A percentile compares a stretch with the other conserved stretches of the same genome.
These are phyloP conservation scores for Pseudomyrmex pallidus DNA, from an alignment of 1,140 invertebrate species.

Conservation along the genomic window DNA sequence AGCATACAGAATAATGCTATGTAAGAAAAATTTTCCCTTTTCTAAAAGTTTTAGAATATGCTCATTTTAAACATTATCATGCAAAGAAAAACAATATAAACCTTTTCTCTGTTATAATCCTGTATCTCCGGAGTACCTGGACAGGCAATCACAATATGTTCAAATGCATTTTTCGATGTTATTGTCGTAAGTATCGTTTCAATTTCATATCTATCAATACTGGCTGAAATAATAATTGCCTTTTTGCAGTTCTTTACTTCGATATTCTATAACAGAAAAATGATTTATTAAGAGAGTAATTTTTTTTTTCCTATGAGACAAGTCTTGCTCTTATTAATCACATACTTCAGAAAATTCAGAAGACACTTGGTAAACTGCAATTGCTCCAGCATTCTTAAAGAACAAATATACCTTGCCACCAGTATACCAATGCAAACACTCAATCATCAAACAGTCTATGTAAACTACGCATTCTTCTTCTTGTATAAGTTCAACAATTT, in stretches of 20 bases:
- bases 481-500: conserved; percentile 72
- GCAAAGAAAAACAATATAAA: conserved; percentile 75
- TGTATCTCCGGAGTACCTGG: conserved; percentile 80
- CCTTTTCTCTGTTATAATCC: conserved; percentile 70
- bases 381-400: conserved; percentile 85
- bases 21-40: no score
- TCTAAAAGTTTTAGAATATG: no score
- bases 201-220: conserved; percentile 81
- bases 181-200: conserved; percentile 84
- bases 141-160: conserved; percentile 85
- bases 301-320: background rate
- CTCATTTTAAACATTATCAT: no score
- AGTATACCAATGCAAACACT: conserved; percentile 87
- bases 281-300: conserved; percentile 19
- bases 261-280: conserved; percentile 76
- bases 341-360: conserved; percentile 82
- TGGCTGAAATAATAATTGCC: conserved; percentile 86
- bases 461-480: conserved; percentile 85
- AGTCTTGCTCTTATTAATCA: conserved; percentile 24
- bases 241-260: conserved; percentile 82
- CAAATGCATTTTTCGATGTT: conserved; percentile 85
- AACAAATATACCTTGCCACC: conserved; percentile 82
- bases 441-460: conserved; percentile 85
- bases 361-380: conserved; percentile 86
- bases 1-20: no score